phyloP scores from a whole-genome alignment of 2,797 vertebrate species.

The Leptodactylus fallax region DNA sequence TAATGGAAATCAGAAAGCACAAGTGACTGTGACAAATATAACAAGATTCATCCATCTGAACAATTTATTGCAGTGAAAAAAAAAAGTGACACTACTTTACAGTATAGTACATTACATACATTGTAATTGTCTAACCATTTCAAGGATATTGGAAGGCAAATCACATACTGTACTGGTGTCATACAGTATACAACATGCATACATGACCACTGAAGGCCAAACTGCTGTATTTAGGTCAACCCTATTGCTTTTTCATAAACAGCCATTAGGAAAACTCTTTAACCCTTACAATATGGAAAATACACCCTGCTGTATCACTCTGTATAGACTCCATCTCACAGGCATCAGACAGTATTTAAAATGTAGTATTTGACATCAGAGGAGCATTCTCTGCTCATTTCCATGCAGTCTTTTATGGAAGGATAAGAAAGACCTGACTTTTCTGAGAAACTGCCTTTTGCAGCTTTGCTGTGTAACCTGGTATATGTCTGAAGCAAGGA shows the following conservation, averaged over 20 bases:
- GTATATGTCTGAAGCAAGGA: conserved; percentile 19
- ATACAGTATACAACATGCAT: background rate
- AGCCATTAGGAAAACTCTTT: too few species aligned
- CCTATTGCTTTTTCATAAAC: too few species aligned
- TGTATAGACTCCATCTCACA: background rate
- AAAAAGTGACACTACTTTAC: background rate
- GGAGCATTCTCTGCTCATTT: conserved; percentile 19
- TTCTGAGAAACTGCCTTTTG: conserved; percentile 24
- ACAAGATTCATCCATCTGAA: background rate
- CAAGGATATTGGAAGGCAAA: background rate
- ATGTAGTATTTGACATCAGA: conserved; percentile 19
- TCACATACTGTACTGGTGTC: background rate
- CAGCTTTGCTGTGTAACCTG: conserved; percentile 29
- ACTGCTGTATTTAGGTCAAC: too few species aligned
- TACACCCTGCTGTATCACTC: background rate
- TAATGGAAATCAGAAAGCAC: too few species aligned
- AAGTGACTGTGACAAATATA: too few species aligned
- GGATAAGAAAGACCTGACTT: conserved; percentile 34
- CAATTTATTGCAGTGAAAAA: background rate
- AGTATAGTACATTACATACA: too few species aligned
- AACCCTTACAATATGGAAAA: too few species aligned
- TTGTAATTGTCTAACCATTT: background rate
- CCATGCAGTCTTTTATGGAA: conserved; percentile 9
- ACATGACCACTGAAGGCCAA: background rate
- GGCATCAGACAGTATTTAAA: background rate